Conservation (phyloP, 1,140 invertebrate species). For the Drosophila simulans region DNA sequence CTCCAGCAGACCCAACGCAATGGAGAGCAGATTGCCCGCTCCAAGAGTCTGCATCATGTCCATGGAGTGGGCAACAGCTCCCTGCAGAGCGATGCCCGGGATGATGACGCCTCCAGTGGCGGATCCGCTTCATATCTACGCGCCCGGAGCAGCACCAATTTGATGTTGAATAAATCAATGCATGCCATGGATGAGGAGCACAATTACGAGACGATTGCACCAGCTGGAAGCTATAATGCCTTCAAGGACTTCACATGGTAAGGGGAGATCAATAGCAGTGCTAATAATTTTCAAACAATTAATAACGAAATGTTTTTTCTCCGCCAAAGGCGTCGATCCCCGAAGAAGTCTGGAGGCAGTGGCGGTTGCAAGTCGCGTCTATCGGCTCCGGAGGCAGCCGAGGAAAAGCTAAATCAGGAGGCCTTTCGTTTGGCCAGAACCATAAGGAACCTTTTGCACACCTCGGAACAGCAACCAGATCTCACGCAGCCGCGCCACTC, state of each 20-base stretch:
- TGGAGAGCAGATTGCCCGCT: constrained; percentile 79
- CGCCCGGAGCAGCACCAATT: constrained; percentile 84
- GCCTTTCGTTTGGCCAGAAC: constrained; percentile 88
- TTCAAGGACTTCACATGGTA: constrained; percentile 86
- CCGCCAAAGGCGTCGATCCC: constrained; percentile 70
- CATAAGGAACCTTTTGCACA: constrained; percentile 88
- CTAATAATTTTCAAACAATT: background rate
- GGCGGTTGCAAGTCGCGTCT: constrained; percentile 49
- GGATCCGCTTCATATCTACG: constrained; percentile 63
- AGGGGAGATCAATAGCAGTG: constrained; percentile 4
- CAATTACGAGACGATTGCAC: constrained; percentile 72
- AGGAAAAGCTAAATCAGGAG: constrained; percentile 89
- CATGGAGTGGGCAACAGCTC: constrained; percentile 54
- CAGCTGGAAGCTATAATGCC: constrained; percentile 80
- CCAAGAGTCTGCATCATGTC: constrained; percentile 86
- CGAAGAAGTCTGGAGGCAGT: constrained; percentile 60
- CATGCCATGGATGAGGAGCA: constrained; percentile 71
- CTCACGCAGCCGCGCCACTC: constrained; percentile 84
- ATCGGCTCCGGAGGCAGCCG: constrained; percentile 84
- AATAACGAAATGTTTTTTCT: background rate
- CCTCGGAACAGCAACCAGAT: constrained; percentile 87
- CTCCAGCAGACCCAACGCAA: constrained; percentile 45
- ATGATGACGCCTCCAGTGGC: constrained; percentile 63
- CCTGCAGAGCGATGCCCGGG: constrained; percentile 43
- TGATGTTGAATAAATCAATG: constrained; percentile 73